These are phyloP conservation scores for Epinotia bilunana DNA, from an alignment of 2,888 invertebrate species.

Conservation along the genomic window DNA sequence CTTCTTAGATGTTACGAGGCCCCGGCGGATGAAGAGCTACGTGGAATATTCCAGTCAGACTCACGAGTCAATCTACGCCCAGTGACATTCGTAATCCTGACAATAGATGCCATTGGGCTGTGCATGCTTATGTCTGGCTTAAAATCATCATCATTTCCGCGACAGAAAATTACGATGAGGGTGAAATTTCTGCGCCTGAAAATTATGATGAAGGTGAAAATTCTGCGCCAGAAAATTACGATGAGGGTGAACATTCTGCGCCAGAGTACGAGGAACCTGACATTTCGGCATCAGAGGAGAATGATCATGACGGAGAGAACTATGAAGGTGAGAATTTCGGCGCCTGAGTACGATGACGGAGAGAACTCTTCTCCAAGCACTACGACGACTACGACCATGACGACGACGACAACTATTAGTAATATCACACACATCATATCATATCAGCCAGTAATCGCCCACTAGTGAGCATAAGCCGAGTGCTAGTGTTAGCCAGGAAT, in stretches of 20 bases:
- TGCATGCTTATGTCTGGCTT: not conserved
- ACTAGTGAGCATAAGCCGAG: too few relatives aligned
- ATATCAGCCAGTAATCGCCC: too few relatives aligned
- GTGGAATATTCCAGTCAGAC: slow-evolving; percentile 64
- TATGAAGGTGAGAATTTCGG: slow-evolving; percentile 2
- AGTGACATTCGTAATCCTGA: slow-evolving; percentile 62
- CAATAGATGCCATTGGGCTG: slow-evolving; percentile 72
- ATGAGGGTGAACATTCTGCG: not conserved
- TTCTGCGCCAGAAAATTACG: not conserved
- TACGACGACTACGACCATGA: not conserved
- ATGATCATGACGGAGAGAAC: not conserved
- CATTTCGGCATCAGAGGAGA: not conserved
- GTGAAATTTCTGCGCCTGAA: not conserved
- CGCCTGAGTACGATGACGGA: not conserved
- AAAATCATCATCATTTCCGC: not conserved
- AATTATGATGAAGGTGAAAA: not conserved
- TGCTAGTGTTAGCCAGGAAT: too few relatives aligned
- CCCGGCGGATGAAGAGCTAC: slow-evolving; percentile 70
- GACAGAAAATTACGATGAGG: not conserved
- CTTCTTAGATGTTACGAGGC: slow-evolving; percentile 64
- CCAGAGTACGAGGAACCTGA: not conserved
- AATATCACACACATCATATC: not conserved
- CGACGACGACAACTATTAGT: not conserved
- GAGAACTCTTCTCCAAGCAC: not conserved
- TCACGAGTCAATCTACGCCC: slow-evolving; percentile 59